Percentiles rank a stretch among this genome's conserved stretches.
Evolutionary conservation across 2,113 vertebrate genomes (phyloP).

Genomic region (Opisthocomus hoazin): DNA sequence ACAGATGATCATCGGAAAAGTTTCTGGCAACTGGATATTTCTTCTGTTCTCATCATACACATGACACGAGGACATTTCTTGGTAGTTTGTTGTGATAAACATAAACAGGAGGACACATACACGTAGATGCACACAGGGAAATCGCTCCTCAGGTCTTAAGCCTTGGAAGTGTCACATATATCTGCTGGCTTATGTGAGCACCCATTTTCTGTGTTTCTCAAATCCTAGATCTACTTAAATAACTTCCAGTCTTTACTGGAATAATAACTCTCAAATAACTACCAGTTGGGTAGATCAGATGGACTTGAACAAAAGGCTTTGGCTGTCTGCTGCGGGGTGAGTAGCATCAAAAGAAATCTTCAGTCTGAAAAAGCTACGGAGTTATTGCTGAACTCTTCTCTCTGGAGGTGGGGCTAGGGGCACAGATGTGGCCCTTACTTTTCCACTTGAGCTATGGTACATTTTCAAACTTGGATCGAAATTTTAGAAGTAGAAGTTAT

Average conservation of each 20-base stretch:
- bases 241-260: background rate
- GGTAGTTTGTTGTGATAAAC: background rate
- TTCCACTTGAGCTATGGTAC: background rate
- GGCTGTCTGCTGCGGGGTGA: background rate
- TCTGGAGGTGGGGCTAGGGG: background rate
- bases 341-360: too few relatives aligned
- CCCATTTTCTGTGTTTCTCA: background rate
- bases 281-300: background rate
- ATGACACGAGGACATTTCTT: background rate
- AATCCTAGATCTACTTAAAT: conserved; percentile 21
- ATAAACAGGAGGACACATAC: too few relatives aligned
- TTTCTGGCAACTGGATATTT: background rate
- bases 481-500: background rate
- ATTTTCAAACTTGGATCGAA: background rate
- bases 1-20: background rate
- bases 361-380: background rate
- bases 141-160: background rate
- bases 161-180: background rate
- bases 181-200: conserved; percentile 5
- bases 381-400: background rate
- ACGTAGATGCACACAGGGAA: background rate
- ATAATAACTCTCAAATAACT: too few relatives aligned
- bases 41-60: background rate
- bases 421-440: background rate
- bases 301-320: background rate